Evolutionary conservation across 1,140 invertebrate species (phyloP), one percentile per base, ranked within the genome.

Genomic region (Drosophila quadrilineata): DNA sequence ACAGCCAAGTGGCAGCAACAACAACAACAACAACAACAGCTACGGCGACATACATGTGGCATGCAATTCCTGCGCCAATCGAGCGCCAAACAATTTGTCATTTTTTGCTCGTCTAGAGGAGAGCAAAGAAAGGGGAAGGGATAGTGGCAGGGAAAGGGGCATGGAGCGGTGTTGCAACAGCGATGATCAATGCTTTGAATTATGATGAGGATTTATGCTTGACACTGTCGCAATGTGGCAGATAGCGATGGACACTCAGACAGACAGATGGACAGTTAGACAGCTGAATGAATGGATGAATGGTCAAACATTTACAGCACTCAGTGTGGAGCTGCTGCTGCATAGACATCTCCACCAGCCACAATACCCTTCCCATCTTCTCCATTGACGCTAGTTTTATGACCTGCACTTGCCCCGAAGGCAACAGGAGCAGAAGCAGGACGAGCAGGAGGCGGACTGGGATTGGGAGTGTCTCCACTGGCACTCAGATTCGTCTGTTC

Each of bases 141-240:
- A 22, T 9, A 16, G 14, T 19, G n/a, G 10, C n/a, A n/a, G 10
- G 10, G 6, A n/a, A 2, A 14, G 56, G 19, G 16, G 35, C 24
- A 21, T 6, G 14, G 33, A 41, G 31, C 6, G 50, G 28, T 59
- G 35, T 46, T 54, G 52, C 41, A 62, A 14, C 45, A 63, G 57
- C 74, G 64, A 87, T 88, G 87, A 88, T 88, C 87, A 88, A 88
- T 88, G 87, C 69, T 79, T 87, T 88, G 87, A 88, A 88, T 88
- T 88, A 88, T 88, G 87, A 87, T 88, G 82, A 87, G 87, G 82
- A 88, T 88, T 88, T 88, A 88, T 88, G 82, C 76, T 86, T 82
- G 86, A 86, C 86, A 88, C 76, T 88, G 80, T 84, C 76, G 71
- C 70, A 82, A 63, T 85, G 70, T 84, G 77, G 77, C 77, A 85